Conservation (phyloP, 2,113 vertebrate species). For the Cephalopholis sonnerati region DNA sequence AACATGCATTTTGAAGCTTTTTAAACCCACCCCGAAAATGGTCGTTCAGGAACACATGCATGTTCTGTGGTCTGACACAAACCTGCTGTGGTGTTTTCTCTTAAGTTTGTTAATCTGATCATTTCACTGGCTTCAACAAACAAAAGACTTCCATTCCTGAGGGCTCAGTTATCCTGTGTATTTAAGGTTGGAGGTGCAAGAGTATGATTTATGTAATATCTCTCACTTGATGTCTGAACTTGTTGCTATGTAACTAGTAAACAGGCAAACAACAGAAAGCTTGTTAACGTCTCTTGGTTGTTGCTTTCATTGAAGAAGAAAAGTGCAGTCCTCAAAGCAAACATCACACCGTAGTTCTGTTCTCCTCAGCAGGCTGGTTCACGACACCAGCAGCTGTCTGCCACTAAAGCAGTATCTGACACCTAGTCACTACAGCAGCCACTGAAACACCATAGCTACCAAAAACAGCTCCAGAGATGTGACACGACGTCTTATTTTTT, state of each 20-base stretch:
- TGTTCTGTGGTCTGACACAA: constrained; percentile 39
- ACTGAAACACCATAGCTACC: constrained; percentile 61
- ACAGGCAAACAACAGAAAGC: constrained; percentile 45
- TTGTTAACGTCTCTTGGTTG: constrained; percentile 32
- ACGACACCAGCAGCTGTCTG: constrained; percentile 22
- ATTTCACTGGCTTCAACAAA: constrained; percentile 13
- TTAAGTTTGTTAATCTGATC: not conserved
- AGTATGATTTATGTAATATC: constrained; percentile 22
- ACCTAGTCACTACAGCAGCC: constrained; percentile 61
- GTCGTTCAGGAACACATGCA: constrained; percentile 49
- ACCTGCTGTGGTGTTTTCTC: not conserved
- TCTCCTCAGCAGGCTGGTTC: not conserved
- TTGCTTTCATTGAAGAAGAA: constrained; percentile 24
- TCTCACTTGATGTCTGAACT: constrained; percentile 13
- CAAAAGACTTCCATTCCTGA: constrained; percentile 55
- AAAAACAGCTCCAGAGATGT: constrained; percentile 53
- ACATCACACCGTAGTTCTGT: constrained; percentile 9
- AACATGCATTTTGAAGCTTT: constrained; percentile 55
- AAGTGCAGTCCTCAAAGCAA: constrained; percentile 32
- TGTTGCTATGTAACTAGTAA: constrained; percentile 55
- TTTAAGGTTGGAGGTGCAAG: constrained; percentile 58
- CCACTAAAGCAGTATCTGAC: constrained; percentile 48
- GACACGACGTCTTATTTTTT: constrained; percentile 37
- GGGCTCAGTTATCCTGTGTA: constrained; percentile 40
- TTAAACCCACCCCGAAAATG: constrained; percentile 13